Evolutionary conservation across 2,113 vertebrate species (phyloP).

Genomic region (Lonchura striata): DNA sequence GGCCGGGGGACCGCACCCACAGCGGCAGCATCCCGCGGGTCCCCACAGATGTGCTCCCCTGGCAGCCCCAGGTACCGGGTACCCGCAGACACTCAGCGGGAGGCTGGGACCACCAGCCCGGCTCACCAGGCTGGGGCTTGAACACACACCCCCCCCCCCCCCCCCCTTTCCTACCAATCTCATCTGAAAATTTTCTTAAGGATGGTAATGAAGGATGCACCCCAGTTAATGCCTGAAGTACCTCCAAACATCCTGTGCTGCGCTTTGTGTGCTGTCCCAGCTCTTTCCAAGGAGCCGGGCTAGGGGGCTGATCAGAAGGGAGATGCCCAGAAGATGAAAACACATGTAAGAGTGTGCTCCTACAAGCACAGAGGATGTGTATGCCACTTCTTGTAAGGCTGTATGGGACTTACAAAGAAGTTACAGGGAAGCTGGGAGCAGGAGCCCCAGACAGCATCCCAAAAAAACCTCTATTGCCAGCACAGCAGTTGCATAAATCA

Average conservation of each 20-base stretch:
- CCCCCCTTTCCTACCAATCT: accelerated
- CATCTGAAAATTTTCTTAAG: neutral
- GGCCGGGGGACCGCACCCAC: neutral
- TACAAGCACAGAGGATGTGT: accelerated
- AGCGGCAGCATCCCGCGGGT: neutral
- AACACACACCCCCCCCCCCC: too few species aligned
- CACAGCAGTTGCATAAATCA: accelerated
- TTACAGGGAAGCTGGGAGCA: neutral
- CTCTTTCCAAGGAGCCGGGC: accelerated
- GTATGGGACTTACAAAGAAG: accelerated
- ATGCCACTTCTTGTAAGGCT: neutral
- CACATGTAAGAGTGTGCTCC: accelerated
- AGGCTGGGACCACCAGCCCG: accelerated
- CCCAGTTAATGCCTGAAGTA: neutral
- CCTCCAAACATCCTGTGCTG: neutral
- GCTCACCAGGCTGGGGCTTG: too few species aligned
- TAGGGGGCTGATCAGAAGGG: neutral
- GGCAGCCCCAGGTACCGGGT: too few species aligned
- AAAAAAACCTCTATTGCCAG: neutral
- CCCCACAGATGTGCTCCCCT: neutral
- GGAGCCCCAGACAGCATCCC: neutral
- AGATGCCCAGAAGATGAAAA: neutral
- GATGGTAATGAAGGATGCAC: neutral
- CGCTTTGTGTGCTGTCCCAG: accelerated
- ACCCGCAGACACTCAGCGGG: accelerated